phyloP scores from a whole-genome alignment of 2,888 invertebrate genomes.

The Serripes groenlandicus region DNA sequence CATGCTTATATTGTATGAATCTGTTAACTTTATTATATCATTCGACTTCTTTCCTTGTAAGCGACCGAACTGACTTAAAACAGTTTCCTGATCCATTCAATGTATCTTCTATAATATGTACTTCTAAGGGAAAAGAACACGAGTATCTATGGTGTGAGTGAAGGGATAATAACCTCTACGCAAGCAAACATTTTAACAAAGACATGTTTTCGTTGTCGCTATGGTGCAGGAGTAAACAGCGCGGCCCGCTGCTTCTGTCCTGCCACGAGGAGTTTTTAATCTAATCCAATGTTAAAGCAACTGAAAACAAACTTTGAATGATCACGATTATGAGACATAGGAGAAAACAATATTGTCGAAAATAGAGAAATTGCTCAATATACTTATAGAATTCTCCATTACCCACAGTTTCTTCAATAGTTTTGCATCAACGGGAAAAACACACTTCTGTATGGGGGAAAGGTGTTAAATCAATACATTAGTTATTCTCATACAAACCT shows the following conservation, averaged over 20 bases:
- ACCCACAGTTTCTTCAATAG: background rate
- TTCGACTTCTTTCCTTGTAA: too few species aligned
- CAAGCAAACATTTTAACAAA: slow-evolving; percentile 13
- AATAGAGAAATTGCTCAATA: background rate
- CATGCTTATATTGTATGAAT: too few species aligned
- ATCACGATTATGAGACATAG: too few species aligned
- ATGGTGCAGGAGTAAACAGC: slow-evolving; percentile 9
- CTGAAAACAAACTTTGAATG: background rate
- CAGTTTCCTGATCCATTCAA: too few species aligned
- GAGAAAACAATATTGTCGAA: background rate
- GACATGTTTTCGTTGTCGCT: slow-evolving; percentile 4
- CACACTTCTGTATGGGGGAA: too few species aligned
- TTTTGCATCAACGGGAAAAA: background rate
- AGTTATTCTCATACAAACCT: too few species aligned
- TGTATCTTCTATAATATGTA: too few species aligned
- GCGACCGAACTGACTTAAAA: too few species aligned
- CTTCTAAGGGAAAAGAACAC: background rate
- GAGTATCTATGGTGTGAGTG: background rate
- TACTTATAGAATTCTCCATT: background rate
- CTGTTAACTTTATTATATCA: too few species aligned
- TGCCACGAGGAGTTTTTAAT: too few species aligned
- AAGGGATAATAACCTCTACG: background rate
- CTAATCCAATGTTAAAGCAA: background rate
- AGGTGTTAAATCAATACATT: too few species aligned
- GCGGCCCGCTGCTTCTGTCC: background rate